These are phyloP conservation scores for Pteronotus mesoamericanus DNA, from an alignment of 2,797 vertebrate genomes.

Conservation along the genomic window DNA sequence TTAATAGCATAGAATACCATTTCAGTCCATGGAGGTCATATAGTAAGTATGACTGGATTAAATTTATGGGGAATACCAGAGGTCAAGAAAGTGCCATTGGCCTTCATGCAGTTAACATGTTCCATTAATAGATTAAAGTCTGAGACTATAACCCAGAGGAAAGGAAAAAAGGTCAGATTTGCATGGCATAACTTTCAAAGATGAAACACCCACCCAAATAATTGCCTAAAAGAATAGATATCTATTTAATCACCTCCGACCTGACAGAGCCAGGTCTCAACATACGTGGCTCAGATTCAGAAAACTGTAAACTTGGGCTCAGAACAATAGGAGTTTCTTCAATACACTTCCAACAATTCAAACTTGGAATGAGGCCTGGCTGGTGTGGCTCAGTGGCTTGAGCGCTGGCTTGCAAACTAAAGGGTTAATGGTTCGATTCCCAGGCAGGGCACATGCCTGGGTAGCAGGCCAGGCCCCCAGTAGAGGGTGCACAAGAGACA, in stretches of 20 bases:
- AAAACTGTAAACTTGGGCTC: neutral
- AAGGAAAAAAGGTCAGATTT: neutral
- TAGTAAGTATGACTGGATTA: neutral
- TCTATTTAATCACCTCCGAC: neutral
- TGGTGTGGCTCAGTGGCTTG: too few species aligned
- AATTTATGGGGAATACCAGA: neutral
- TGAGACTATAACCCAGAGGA: neutral
- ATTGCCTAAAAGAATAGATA: neutral
- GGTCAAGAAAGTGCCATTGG: neutral
- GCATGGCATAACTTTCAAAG: neutral
- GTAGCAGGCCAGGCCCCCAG: too few species aligned
- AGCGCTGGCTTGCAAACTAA: too few species aligned
- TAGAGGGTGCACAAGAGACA: too few species aligned
- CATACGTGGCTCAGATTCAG: neutral
- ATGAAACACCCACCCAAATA: neutral
- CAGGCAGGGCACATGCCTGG: too few species aligned
- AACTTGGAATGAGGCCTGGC: neutral
- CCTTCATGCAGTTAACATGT: neutral
- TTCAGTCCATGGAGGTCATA: neutral
- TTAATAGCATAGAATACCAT: neutral
- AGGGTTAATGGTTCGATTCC: too few species aligned
- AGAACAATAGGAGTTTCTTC: neutral
- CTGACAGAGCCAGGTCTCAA: neutral
- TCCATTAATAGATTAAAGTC: neutral
- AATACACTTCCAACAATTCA: neutral